phyloP scores from a whole-genome alignment of 30 jellyfish, hydroid and myxozoan genomes.

The Hydractinia echinata region DNA sequence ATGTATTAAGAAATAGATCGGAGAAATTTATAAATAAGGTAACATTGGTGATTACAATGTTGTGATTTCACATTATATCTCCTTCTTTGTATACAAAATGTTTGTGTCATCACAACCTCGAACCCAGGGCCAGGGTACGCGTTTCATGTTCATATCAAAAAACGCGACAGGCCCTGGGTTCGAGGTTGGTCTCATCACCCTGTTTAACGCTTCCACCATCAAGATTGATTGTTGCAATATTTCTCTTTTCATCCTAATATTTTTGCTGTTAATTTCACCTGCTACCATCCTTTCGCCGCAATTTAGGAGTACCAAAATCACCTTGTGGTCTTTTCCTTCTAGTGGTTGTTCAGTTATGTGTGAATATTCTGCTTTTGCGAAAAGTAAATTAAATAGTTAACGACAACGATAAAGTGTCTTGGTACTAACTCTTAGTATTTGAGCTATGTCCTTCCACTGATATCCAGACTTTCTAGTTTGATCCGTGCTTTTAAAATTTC shows the following conservation, averaged over 20 bases:
- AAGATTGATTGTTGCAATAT: background rate
- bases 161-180: too few species aligned
- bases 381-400: background rate
- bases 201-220: too few species aligned
- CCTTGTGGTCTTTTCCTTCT: background rate
- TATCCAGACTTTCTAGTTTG: background rate
- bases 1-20: too few species aligned
- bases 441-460: background rate
- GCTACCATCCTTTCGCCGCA: background rate
- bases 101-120: background rate
- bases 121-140: too few species aligned
- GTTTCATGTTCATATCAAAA: too few species aligned
- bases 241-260: background rate
- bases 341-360: background rate
- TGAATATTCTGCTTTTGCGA: background rate
- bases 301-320: background rate
- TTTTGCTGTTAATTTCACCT: background rate
- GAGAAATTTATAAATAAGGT: too few species aligned
- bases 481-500: background rate
- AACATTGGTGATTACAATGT: background rate
- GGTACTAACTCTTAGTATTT: background rate
- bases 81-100: background rate
- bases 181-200: too few species aligned
- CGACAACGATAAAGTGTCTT: constrained; percentile 10
- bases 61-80: background rate